Evolutionary conservation across 2,797 vertebrate species (phyloP), one percentile per base, ranked within the genome.

Genomic region (Distichodus sexfasciatus): DNA sequence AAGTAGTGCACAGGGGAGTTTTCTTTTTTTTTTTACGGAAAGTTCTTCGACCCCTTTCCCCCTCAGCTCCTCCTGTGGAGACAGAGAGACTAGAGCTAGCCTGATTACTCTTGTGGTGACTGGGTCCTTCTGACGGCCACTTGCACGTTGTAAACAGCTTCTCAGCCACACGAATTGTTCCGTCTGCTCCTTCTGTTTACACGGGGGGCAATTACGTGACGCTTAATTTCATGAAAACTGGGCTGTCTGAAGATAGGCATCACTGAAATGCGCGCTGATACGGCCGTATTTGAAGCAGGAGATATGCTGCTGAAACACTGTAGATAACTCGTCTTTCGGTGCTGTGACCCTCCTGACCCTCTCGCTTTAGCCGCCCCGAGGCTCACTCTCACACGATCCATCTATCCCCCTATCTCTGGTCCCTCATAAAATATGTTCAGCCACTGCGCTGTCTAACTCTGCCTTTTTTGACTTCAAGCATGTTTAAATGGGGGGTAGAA

Each of bases 181-280:
- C 74, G 84, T 87, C 81, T 85, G 82, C 72, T n/a, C 8, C 72
- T 76, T 61, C 75, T 83, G 85, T 90, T 86, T 84, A 84, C 86
- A 83, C 74, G 78, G 64, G 70, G 72, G 80, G 71, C 79, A 83
- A 89, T 88, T 87, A 78, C 17, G 79, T 79, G 81, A 85, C 11
- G 86, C 82, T 84, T 86, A 87, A 86, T 91, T 90, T 89, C 74
- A 78, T 74, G 75, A 82, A 82, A 80, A 83, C 82, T 79, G 87
- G 79, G 76, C 38, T 55, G 82, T 80, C 81, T 84, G 80, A 74
- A 91, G 88, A 91, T 90, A 84, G 85, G 82, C 85, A 89, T 89
- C 87, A 2, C 76, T 81, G 75, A 84, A 76, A 64, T 66, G 64
- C 62, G 44, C 38, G 38, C 74, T 69, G 76, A 77, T 79, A 76